Evolutionary conservation across 2,888 invertebrate species (phyloP).

Genomic region (Cyclophora albipunctata): DNA sequence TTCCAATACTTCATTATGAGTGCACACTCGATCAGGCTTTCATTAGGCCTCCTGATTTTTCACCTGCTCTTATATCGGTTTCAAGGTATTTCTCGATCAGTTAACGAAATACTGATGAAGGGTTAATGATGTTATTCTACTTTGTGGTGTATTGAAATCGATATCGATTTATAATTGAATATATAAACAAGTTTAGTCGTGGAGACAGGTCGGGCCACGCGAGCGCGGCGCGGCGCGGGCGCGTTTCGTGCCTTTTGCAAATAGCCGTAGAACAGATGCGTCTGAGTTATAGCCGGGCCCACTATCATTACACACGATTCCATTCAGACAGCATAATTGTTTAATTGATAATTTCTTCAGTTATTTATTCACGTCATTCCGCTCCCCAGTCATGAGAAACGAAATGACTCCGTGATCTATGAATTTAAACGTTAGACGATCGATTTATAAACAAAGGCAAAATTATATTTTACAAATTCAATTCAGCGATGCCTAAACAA

Average conservation of each 20-base stretch:
- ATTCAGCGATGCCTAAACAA: slow-evolving; percentile 42
- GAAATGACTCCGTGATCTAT: slow-evolving; percentile 49
- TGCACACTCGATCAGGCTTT: slow-evolving; percentile 23
- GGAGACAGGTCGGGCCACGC: slow-evolving; percentile 16
- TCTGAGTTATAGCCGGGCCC: slow-evolving; percentile 72
- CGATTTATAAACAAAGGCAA: slow-evolving; percentile 1
- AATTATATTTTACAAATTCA: slow-evolving; percentile 20
- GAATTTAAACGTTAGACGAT: slow-evolving; percentile 23
- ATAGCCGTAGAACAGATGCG: slow-evolving; percentile 74
- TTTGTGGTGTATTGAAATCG: slow-evolving; percentile 4
- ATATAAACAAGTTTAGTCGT: slow-evolving; percentile 2
- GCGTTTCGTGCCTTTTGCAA: slow-evolving; percentile 70
- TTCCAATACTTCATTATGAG: slow-evolving; percentile 35
- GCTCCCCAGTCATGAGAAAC: slow-evolving; percentile 60
- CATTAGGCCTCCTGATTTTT: slow-evolving; percentile 18
- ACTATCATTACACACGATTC: slow-evolving; percentile 76
- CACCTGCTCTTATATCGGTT: slow-evolving; percentile 14
- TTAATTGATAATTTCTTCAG: slow-evolving; percentile 77
- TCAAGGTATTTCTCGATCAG: slow-evolving; percentile 5
- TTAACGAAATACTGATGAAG: background rate
- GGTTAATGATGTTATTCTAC: background rate
- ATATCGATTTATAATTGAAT: slow-evolving; percentile 5
- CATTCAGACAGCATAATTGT: slow-evolving; percentile 77
- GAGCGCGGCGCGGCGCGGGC: slow-evolving; percentile 20
- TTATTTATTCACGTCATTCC: slow-evolving; percentile 75